Base-by-base conservation (phyloP, 2,113 vertebrate genomes). In the Leucopsar rothschildi region DNA sequence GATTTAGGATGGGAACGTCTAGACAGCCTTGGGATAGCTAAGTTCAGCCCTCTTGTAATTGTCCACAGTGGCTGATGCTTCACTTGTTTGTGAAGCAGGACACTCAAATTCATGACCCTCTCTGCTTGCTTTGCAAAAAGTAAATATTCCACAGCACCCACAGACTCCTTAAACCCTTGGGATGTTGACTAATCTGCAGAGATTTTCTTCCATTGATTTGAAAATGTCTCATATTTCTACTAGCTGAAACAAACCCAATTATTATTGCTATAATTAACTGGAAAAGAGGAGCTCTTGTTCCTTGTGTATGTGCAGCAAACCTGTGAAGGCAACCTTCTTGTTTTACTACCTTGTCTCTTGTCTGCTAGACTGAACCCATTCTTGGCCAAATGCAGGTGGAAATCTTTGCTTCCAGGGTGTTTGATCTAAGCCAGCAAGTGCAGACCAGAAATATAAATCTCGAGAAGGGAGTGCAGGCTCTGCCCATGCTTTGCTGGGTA, bases 1-100 rank as follows among this genome's bases (percentile, higher is more conserved):
- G 66, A 82, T 92, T 86, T 69, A 72, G 71, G 71, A 86, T 25
- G 59, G 63, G 63, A 90, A 95, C 0, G 11, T 94, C 92, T 90
- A 92, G 92, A 90, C 66, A 86, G 57, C 8, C 40, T 52, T 17
- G 18, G 57, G 69, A 92, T 9, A 89, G 75, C 53, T 52, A 69
- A 75, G 52, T 65, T 57, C 80, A 92, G 56, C 37, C n/a, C 59
- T 55, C 10, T 37, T 14, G 27, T 35, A 47, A 68, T 0, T 86
- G 68, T 15, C 47, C 27, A 18, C 16, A 35, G 77, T 9, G 27
- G 60, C 35, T 33, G 69, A 78, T 31, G 37, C 55, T 35, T 90
- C 56, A 24, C 59, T 49, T 0, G 0, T 50, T 39, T 50, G 59
- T 2, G 2, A 90, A 61, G 55, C 23, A 13, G 52, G 65, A 50